phyloP scores from a whole-genome alignment of 1,140 invertebrate species.

The Prorops nasuta region DNA sequence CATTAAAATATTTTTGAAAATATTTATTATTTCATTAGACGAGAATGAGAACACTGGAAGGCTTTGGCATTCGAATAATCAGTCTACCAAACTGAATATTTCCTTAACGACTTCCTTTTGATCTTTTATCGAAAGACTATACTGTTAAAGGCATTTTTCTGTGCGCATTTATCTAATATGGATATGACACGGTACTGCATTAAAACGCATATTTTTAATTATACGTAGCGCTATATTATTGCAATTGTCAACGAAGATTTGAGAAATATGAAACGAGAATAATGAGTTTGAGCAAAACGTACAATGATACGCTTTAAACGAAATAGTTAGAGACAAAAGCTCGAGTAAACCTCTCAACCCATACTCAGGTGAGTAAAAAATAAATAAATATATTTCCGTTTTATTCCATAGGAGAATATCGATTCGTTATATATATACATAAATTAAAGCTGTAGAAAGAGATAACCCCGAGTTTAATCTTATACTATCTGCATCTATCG shows the following conservation, averaged over 20 bases:
- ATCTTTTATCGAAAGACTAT: too few relatives aligned
- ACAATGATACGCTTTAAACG: conserved; percentile 18
- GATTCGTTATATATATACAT: conserved; percentile 11
- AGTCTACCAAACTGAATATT: too few relatives aligned
- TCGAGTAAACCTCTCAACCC: conserved; percentile 48
- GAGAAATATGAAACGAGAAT: conserved; percentile 7
- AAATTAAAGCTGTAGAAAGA: neutral
- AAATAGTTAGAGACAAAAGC: conserved; percentile 36
- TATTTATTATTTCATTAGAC: neutral
- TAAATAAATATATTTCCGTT: conserved; percentile 47
- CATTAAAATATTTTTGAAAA: neutral
- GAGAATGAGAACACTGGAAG: too few relatives aligned
- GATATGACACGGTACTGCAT: neutral
- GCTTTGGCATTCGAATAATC: too few relatives aligned
- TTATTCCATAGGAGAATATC: conserved; percentile 27
- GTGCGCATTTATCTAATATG: neutral
- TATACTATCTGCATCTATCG: conserved; percentile 28
- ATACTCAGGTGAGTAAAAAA: conserved; percentile 50
- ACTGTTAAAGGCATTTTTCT: neutral
- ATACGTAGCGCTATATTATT: neutral
- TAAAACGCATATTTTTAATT: neutral
- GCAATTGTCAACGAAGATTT: conserved; percentile 10
- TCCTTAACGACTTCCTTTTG: too few relatives aligned
- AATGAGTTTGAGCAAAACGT: neutral
- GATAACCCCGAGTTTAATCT: conserved; percentile 1